phyloP scores from a whole-genome alignment of 30 jellyfish, hydroid and myxozoan species.

The Haliclystus octoradiatus region DNA sequence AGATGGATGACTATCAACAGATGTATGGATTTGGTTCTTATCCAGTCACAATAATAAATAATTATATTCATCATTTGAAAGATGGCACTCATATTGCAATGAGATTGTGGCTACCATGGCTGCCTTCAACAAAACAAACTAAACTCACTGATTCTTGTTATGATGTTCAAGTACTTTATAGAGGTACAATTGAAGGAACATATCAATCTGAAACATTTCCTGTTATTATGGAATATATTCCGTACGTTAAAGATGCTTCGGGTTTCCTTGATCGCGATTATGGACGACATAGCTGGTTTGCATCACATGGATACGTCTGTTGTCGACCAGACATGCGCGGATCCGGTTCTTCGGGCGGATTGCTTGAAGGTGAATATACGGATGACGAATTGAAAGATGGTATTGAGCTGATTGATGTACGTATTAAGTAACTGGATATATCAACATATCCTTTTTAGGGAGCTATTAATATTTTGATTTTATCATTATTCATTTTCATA shows the following conservation, averaged over 20 bases:
- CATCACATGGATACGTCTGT: constrained; percentile 31
- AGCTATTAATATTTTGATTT: no score
- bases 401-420: constrained; percentile 19
- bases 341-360: constrained; percentile 33
- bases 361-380: constrained; percentile 14
- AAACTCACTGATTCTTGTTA: constrained; percentile 1
- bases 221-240: constrained; percentile 18
- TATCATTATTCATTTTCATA: no score
- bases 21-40: no score
- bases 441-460: no score
- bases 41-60: no score
- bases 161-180: not conserved
- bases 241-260: constrained; percentile 13
- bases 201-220: constrained; percentile 5
- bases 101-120: constrained; percentile 28
- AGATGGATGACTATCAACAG: no score
- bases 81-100: constrained; percentile 16
- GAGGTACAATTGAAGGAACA: not conserved
- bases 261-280: constrained; percentile 22
- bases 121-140: not conserved
- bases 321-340: constrained; percentile 43
- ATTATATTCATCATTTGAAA: no score
- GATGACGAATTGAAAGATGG: constrained; percentile 25
- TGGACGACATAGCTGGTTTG: constrained; percentile 30
- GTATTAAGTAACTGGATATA: no score